A percentile compares a stretch with the other conserved stretches of the same genome.
Conservation (phyloP, 2,797 vertebrate species). For the Amphiprion clarkii region DNA sequence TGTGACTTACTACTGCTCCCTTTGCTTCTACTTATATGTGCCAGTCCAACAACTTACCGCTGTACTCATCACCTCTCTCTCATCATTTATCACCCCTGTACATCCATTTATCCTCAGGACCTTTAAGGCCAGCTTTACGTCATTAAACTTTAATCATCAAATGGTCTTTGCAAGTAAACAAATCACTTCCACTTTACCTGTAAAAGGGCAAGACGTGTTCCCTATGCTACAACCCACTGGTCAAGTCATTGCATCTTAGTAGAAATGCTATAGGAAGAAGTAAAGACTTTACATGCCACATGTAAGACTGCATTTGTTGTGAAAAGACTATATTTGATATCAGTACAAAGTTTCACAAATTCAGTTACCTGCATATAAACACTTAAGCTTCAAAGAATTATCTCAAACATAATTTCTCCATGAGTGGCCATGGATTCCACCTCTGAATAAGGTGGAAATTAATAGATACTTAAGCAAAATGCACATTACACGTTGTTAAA, state of each 20-base stretch:
- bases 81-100: constrained; percentile 1
- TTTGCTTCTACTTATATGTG: not conserved
- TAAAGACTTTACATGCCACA: not conserved
- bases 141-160: constrained; percentile 27
- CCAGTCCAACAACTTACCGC: not conserved
- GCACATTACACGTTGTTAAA: not conserved
- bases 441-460: not conserved
- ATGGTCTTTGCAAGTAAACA: constrained; percentile 21
- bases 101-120: not conserved
- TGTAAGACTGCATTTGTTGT: too few relatives aligned
- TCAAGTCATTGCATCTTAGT: not conserved
- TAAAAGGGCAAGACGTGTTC: not conserved
- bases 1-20: not conserved
- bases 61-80: not conserved
- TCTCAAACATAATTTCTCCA: not conserved
- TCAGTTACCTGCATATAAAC: not conserved
- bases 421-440: not conserved
- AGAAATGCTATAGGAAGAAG: not conserved
- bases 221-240: not conserved
- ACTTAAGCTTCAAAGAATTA: not conserved
- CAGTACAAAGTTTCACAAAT: too few relatives aligned
- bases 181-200: constrained; percentile 9
- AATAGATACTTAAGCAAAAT: not conserved
- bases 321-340: too few relatives aligned
- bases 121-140: constrained; percentile 11